Percentiles rank a stretch among this genome's conserved stretches.
These are phyloP conservation scores for Fabriciana adippe DNA, from an alignment of 2,888 invertebrate genomes.

Conservation along the genomic window DNA sequence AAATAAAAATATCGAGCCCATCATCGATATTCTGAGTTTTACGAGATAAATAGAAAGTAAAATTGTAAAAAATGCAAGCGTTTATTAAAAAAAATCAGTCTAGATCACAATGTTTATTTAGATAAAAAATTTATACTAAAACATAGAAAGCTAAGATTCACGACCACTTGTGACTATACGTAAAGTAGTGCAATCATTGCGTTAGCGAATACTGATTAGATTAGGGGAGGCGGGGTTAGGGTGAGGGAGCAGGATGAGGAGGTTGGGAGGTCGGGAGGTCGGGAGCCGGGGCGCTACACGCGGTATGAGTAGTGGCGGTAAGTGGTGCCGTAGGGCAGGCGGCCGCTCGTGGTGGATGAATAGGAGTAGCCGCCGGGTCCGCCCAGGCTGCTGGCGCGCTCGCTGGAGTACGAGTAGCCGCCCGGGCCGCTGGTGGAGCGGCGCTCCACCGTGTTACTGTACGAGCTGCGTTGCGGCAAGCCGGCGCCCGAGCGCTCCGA, in stretches of 20 bases:
- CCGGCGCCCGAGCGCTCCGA: slow-evolving; percentile 77
- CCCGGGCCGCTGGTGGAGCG: slow-evolving; percentile 87
- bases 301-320: slow-evolving; percentile 94
- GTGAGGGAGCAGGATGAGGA: slow-evolving; percentile 54
- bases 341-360: slow-evolving; percentile 89
- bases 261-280: slow-evolving; percentile 43
- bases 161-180: slow-evolving; percentile 64
- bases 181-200: slow-evolving; percentile 76
- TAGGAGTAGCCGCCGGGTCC: slow-evolving; percentile 93
- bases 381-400: slow-evolving; percentile 87
- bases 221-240: slow-evolving; percentile 52
- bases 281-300: slow-evolving; percentile 84
- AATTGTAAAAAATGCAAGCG: slow-evolving; percentile 73
- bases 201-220: slow-evolving; percentile 78
- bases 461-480: slow-evolving; percentile 84
- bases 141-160: slow-evolving; percentile 69
- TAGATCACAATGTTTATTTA: slow-evolving; percentile 63
- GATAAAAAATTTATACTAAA: slow-evolving; percentile 54
- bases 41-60: slow-evolving; percentile 59
- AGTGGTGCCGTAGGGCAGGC: slow-evolving; percentile 90
- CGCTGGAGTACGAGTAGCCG: slow-evolving; percentile 89
- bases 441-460: slow-evolving; percentile 86
- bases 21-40: slow-evolving; percentile 61
- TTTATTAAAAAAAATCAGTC: slow-evolving; percentile 81
- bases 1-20: slow-evolving; percentile 63